A percentile compares a stretch with the other conserved stretches of the same genome.
Evolutionary conservation across 2,797 vertebrate species (phyloP).

Genomic region (Lateolabrax maculatus): DNA sequence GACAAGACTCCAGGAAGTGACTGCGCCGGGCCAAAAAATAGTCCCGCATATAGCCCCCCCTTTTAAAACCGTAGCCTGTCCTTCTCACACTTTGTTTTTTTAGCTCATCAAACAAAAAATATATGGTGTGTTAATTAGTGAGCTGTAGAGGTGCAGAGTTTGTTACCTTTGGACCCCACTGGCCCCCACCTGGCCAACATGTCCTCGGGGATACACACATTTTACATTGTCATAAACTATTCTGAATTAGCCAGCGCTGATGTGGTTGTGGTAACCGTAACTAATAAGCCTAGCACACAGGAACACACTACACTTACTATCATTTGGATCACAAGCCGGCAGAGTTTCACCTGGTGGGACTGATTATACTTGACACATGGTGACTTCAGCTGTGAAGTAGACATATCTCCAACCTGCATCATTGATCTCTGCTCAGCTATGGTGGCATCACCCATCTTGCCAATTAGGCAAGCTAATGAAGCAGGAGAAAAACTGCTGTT

Average conservation of each 20-base stretch:
- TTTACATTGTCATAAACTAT: too few species aligned
- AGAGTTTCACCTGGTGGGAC: slow-evolving; percentile 2
- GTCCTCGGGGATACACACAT: neutral
- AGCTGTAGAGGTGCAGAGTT: neutral
- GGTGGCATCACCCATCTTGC: slow-evolving; percentile 51
- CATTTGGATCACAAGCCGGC: neutral
- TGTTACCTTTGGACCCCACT: too few species aligned
- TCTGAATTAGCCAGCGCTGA: neutral
- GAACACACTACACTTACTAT: slow-evolving; percentile 13
- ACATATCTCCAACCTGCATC: slow-evolving; percentile 41
- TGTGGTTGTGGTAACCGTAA: neutral
- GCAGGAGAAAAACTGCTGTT: slow-evolving; percentile 53
- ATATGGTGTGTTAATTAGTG: neutral
- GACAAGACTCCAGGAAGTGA: neutral
- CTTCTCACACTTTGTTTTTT: neutral
- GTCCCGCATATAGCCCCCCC: neutral
- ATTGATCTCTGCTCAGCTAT: slow-evolving; percentile 55
- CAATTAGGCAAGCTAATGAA: slow-evolving; percentile 76
- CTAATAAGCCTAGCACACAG: neutral
- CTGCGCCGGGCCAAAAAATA: neutral
- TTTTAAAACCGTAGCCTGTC: neutral
- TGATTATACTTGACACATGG: neutral
- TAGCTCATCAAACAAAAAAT: too few species aligned
- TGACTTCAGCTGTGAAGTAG: slow-evolving; percentile 43
- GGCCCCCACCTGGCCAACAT: neutral